Evolutionary conservation across 2,888 invertebrate genomes (phyloP), one percentile per base, ranked within the genome.

Genomic region (Linnaemya vulpina): DNA sequence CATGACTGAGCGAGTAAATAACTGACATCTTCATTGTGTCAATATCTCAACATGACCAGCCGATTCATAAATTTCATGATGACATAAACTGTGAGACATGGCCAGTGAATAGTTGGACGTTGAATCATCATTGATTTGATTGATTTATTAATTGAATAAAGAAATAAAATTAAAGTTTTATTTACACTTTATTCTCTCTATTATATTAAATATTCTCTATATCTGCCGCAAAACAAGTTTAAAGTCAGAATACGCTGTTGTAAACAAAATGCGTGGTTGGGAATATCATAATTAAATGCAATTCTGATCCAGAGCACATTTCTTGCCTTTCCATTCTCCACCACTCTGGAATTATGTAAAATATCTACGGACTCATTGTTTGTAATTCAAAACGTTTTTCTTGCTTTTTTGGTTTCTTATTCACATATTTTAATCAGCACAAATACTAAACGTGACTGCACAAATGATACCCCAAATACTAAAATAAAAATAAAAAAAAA

Each of bases 71-170:
- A 49, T 60, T 53, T 22, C 8, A 71, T 22, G 22, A 70, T 53
- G 62, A 35, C 65, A 62, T 30, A 25, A 60, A 55, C 71, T 30
- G 38, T 35, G n/a, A 62, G 46, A 30, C 60, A 40, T n/a, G 49
- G 55, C 58, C 25, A 55, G 49, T 58, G 82, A 55, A 82, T 82
- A 71, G 71, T 76, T 43, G 11, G 71, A 58, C 76, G 51, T 71
- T 76, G 71, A 71, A 63, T 77, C 60, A 77, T 77, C 77, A 60
- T 73, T 53, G 38, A 43, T 22, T 46, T 74, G 83, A 83, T 83
- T 83, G 83, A 83, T 83, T 83, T 83, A 83, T 83, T 78, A 78
- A 83, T 78, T 77, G 51, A 77, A 76, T 77, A 30, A 77, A 65
- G 22, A 58, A 40, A 70, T 17, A 53, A 63, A 62, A 53, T 65